Conservation (phyloP, 1,140 invertebrate genomes). For the Chironomus tepperi region DNA sequence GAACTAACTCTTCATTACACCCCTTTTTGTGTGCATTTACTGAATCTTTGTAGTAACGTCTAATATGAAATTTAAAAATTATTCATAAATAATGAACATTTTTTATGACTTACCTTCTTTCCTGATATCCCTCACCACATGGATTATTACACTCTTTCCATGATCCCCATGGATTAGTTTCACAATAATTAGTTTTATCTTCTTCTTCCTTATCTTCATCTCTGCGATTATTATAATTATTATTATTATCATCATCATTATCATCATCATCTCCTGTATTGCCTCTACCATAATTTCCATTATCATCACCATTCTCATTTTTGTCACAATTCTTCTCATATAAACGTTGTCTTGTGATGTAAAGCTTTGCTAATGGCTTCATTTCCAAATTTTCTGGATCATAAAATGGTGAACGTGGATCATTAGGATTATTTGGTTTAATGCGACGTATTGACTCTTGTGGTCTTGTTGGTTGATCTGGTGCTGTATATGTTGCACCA, state of each 20-base stretch:
- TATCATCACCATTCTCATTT: not conserved
- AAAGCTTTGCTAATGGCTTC: constrained; percentile 80
- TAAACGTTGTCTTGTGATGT: constrained; percentile 68
- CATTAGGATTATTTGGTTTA: constrained; percentile 71
- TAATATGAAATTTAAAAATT: constrained; percentile 28
- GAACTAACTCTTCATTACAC: constrained; percentile 46
- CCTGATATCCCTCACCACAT: constrained; percentile 63
- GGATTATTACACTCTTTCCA: constrained; percentile 72
- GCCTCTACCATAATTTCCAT: not conserved
- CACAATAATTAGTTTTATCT: constrained; percentile 43
- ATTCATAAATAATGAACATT: not conserved
- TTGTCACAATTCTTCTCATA: constrained; percentile 76
- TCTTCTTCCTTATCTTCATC: constrained; percentile 27
- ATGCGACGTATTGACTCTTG: constrained; percentile 75
- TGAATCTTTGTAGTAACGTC: constrained; percentile 49
- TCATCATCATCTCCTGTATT: constrained; percentile 28
- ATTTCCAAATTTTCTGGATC: constrained; percentile 69
- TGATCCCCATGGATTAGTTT: constrained; percentile 57
- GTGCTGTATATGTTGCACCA: constrained; percentile 81
- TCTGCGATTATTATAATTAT: constrained; percentile 28
- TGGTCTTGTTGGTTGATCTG: constrained; percentile 70
- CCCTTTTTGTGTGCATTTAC: constrained; percentile 42
- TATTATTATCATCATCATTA: not conserved
- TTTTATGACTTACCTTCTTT: constrained; percentile 40
- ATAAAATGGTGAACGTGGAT: constrained; percentile 85